Conservation (phyloP, 2,113 vertebrate genomes). For the Rhinolophus ferrumequinum region DNA sequence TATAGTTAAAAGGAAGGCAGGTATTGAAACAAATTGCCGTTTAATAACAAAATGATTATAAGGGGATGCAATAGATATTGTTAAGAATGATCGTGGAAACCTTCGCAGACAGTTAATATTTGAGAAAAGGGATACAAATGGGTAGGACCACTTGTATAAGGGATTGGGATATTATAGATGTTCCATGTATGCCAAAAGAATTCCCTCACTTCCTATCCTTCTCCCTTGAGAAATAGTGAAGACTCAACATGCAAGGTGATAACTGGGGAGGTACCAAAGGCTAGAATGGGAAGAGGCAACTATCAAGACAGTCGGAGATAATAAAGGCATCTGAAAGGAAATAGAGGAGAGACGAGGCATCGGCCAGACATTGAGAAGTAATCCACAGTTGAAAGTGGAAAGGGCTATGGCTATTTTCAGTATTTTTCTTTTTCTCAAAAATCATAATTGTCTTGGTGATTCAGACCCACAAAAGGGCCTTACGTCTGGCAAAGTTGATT, state of each 20-base stretch:
- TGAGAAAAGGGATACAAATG: not conserved
- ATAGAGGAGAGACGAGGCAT: rapidly evolving
- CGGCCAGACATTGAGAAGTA: not conserved
- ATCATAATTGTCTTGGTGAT: not conserved
- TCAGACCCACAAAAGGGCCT: not conserved
- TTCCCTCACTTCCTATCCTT: not conserved
- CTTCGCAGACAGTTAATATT: not conserved
- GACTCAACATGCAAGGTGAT: not conserved
- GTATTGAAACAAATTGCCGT: not conserved
- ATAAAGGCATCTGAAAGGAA: not conserved
- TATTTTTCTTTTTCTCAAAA: not conserved
- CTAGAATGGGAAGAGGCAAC: not conserved
- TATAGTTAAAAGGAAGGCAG: not conserved
- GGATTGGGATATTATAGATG: not conserved
- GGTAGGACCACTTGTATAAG: not conserved
- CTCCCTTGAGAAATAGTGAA: not conserved
- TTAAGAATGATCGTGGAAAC: not conserved
- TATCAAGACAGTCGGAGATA: not conserved
- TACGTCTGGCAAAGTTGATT: not conserved
- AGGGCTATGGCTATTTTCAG: not conserved
- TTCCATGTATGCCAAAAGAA: not conserved
- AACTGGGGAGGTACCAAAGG: not conserved
- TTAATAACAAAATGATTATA: not conserved
- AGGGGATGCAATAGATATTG: not conserved
- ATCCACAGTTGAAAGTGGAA: not conserved